Evolutionary conservation across 2,797 vertebrate genomes (phyloP).

Genomic region (Rhynchonycteris naso): DNA sequence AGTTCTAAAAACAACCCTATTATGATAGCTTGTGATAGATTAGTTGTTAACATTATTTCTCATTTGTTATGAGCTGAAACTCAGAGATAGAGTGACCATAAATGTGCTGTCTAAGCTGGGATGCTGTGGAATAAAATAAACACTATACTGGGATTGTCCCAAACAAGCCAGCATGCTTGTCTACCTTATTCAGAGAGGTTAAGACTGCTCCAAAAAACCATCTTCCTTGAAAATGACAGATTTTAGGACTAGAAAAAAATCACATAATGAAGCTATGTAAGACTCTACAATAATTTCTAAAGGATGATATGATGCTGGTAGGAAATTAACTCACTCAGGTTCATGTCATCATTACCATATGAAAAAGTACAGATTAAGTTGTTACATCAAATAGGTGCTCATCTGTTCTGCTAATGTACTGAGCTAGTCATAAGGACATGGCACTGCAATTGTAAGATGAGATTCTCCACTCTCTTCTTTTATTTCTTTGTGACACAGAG

Average conservation of each 20-base stretch:
- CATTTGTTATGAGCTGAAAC: slow-evolving; percentile 9
- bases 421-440: neutral
- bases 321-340: neutral
- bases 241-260: slow-evolving; percentile 1
- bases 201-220: neutral
- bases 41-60: slow-evolving; percentile 55
- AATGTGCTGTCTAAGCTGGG: slow-evolving; percentile 9
- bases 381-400: neutral
- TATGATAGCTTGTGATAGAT: neutral
- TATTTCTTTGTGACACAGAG: too few relatives aligned
- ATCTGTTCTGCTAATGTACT: neutral
- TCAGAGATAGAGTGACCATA: neutral
- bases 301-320: neutral
- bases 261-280: neutral
- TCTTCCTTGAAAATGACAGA: neutral
- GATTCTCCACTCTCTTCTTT: neutral
- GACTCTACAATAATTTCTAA: neutral
- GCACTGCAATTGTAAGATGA: neutral
- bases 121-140: neutral
- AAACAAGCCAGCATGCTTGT: neutral
- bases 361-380: neutral
- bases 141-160: neutral
- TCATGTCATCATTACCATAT: neutral
- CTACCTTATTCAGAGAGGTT: neutral
- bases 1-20: neutral